These are phyloP conservation scores for Drosophila paramelanica DNA, from an alignment of 2,888 invertebrate genomes.

Conservation along the genomic window DNA sequence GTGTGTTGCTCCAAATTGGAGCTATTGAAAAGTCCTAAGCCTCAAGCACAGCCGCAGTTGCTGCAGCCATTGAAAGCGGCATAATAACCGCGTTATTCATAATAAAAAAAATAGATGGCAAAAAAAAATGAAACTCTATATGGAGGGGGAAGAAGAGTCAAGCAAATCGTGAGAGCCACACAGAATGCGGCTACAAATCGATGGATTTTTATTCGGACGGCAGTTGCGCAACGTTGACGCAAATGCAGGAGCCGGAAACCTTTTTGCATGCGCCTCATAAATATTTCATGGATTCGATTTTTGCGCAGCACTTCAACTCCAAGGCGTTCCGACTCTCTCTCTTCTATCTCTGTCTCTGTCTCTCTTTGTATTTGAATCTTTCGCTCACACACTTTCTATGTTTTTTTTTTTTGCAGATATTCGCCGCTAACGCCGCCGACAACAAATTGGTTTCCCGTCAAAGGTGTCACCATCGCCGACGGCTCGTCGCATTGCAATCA, in stretches of 20 bases:
- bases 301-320: conserved; percentile 68
- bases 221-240: conserved; percentile 53
- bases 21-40: conserved; percentile 35
- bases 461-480: conserved; percentile 84
- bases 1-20: conserved; percentile 21
- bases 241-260: conserved; percentile 57
- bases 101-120: conserved; percentile 29
- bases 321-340: conserved; percentile 15
- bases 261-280: conserved; percentile 74
- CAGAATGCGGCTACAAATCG: conserved; percentile 54
- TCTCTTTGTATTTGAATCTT: conserved; percentile 3
- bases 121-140: not conserved
- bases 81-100: conserved; percentile 46
- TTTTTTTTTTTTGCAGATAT: conserved; percentile 78
- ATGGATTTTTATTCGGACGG: conserved; percentile 60
- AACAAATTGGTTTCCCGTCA: conserved; percentile 84
- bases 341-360: conserved; percentile 2
- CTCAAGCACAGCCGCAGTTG: conserved; percentile 32
- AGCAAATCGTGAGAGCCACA: conserved; percentile 6
- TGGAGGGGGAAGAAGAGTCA: not conserved
- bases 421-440: conserved; percentile 84
- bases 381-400: conserved; percentile 19
- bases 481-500: conserved; percentile 85
- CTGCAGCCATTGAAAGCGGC: conserved; percentile 40
- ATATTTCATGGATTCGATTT: conserved; percentile 76